A percentile compares a stretch with the other conserved stretches of the same genome.
These are phyloP conservation scores for Alligator mississippiensis DNA, from an alignment of 2,113 vertebrate genomes.

Conservation along the genomic window DNA sequence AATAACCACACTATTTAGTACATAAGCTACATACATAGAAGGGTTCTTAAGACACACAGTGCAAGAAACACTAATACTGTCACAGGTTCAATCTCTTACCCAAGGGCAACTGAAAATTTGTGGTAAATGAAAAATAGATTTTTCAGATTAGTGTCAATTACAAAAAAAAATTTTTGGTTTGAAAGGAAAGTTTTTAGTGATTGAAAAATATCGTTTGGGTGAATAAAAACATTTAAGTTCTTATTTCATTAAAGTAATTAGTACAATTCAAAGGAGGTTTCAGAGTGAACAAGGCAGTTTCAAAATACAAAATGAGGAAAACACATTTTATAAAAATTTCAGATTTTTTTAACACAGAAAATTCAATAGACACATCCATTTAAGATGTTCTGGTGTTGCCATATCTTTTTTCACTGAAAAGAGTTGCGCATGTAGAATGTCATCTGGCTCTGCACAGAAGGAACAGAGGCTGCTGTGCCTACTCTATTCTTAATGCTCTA, in stretches of 20 bases:
- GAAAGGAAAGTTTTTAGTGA: neutral
- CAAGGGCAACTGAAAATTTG: neutral
- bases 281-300: neutral
- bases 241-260: neutral
- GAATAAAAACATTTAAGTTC: neutral
- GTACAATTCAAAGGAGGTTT: neutral
- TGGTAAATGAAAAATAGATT: accelerated
- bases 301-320: neutral
- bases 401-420: too few species aligned
- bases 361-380: neutral
- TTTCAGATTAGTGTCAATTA: too few species aligned
- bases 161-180: neutral
- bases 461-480: too few species aligned
- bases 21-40: neutral
- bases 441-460: too few species aligned
- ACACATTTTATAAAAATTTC: neutral
- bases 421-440: too few species aligned
- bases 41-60: neutral
- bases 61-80: neutral
- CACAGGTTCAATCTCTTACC: neutral
- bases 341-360: neutral
- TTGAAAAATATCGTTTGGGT: neutral
- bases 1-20: neutral
- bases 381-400: too few species aligned
- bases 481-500: too few species aligned